Conservation (phyloP, 2,797 vertebrate species). For the Oreortyx pictus region DNA sequence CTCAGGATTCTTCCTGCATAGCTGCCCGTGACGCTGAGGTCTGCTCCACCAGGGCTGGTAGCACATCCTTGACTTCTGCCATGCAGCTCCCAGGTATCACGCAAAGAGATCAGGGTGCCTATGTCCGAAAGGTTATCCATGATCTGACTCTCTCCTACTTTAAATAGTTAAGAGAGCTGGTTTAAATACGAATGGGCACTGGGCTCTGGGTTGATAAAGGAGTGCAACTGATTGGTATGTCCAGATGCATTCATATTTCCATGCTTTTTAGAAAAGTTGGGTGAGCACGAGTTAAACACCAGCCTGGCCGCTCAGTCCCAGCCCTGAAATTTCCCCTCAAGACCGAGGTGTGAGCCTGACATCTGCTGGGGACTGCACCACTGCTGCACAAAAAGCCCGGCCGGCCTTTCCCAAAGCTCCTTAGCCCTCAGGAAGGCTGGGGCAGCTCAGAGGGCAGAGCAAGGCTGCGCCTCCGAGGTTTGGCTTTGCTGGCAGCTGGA, state of each 20-base stretch:
- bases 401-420: neutral
- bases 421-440: neutral
- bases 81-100: neutral
- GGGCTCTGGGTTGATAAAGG: neutral
- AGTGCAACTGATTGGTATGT: neutral
- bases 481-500: slow-evolving; percentile 1
- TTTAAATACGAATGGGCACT: neutral
- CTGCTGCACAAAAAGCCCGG: neutral
- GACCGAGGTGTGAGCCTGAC: slow-evolving; percentile 42
- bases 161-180: neutral
- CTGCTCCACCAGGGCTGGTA: neutral
- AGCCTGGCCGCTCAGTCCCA: neutral
- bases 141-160: neutral
- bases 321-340: neutral
- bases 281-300: neutral
- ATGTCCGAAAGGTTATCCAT: neutral
- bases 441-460: neutral
- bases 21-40: neutral
- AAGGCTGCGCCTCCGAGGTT: neutral
- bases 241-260: neutral
- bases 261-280: neutral
- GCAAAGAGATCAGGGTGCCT: neutral
- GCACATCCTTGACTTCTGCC: neutral
- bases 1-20: neutral
- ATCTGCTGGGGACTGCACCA: slow-evolving; percentile 13